phyloP scores from a whole-genome alignment of 2,888 invertebrate species.

The Mesochorus sp. region DNA sequence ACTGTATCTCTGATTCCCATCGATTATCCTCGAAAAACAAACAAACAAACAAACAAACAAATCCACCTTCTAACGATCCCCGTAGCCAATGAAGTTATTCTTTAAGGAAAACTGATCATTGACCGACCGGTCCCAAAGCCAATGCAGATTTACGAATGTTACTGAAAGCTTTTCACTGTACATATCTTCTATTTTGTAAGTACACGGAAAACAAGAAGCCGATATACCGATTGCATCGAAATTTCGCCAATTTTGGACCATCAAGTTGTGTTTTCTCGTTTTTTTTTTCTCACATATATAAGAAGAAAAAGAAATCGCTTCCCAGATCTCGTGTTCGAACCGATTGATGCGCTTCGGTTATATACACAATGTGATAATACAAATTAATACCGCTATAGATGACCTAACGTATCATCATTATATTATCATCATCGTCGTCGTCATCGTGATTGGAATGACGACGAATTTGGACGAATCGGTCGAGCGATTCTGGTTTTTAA shows the following conservation, averaged over 20 bases:
- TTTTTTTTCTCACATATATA: slow-evolving; percentile 22
- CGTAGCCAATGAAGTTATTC: slow-evolving; percentile 78
- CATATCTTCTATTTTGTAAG: slow-evolving; percentile 76
- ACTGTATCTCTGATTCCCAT: slow-evolving; percentile 76
- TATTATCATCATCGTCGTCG: too few species aligned
- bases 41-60: slow-evolving; percentile 15
- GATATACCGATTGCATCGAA: background rate
- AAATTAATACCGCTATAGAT: slow-evolving; percentile 52
- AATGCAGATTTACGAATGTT: slow-evolving; percentile 37
- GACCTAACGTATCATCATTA: slow-evolving; percentile 47
- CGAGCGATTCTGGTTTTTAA: slow-evolving; percentile 53
- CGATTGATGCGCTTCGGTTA: slow-evolving; percentile 44
- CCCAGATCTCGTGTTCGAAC: slow-evolving; percentile 32
- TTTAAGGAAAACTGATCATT: slow-evolving; percentile 65
- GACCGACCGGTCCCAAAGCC: slow-evolving; percentile 72
- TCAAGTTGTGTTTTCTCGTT: slow-evolving; percentile 20
- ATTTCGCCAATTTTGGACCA: slow-evolving; percentile 28
- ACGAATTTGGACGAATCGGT: slow-evolving; percentile 23
- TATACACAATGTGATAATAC: slow-evolving; percentile 58
- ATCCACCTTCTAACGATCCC: slow-evolving; percentile 70
- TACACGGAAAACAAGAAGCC: slow-evolving; percentile 41
- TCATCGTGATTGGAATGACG: slow-evolving; percentile 43
- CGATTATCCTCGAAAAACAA: slow-evolving; percentile 40
- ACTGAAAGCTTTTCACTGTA: slow-evolving; percentile 73
- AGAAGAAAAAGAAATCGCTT: slow-evolving; percentile 3